Evolutionary conservation across 2,888 invertebrate species (phyloP).

Genomic region (Theodoxus fluviatilis): DNA sequence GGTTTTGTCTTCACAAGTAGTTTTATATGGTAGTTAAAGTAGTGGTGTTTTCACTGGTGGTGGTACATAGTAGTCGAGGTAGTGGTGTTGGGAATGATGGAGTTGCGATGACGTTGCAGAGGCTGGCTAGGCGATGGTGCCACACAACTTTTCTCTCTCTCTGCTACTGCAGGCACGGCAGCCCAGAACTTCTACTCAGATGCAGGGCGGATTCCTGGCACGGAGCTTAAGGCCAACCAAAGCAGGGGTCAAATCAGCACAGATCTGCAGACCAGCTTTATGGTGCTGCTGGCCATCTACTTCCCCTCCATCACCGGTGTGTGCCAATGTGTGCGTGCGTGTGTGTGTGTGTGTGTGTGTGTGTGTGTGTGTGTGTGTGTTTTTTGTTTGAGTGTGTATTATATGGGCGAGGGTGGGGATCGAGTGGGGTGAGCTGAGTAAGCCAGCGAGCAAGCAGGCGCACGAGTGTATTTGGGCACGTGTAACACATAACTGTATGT

Average conservation of each 20-base stretch:
- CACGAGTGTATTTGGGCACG: too few relatives aligned
- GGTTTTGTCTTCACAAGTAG: too few relatives aligned
- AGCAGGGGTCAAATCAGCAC: slow-evolving; percentile 73
- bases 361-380: slow-evolving; percentile 19
- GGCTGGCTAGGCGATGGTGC: too few relatives aligned
- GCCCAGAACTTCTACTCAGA: slow-evolving; percentile 38
- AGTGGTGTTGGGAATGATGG: too few relatives aligned
- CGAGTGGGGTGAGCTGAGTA: background rate
- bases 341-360: slow-evolving; percentile 79
- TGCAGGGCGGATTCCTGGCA: slow-evolving; percentile 42
- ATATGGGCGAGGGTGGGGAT: background rate
- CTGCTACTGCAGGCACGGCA: too few relatives aligned
- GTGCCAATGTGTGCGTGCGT: slow-evolving; percentile 86
- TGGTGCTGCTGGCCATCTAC: slow-evolving; percentile 96
- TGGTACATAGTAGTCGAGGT: too few relatives aligned
- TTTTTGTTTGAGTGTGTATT: background rate
- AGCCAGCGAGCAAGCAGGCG: too few relatives aligned
- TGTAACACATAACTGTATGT: too few relatives aligned
- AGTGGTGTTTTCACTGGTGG: too few relatives aligned
- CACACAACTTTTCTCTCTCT: too few relatives aligned
- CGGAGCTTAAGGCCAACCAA: slow-evolving; percentile 36
- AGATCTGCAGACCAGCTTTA: slow-evolving; percentile 92
- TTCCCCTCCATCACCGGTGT: slow-evolving; percentile 98
- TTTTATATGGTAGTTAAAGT: too few relatives aligned
- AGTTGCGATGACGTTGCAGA: too few relatives aligned